These are phyloP conservation scores for Zosterops japonicus DNA, from an alignment of 2,113 vertebrate genomes.

Conservation along the genomic window DNA sequence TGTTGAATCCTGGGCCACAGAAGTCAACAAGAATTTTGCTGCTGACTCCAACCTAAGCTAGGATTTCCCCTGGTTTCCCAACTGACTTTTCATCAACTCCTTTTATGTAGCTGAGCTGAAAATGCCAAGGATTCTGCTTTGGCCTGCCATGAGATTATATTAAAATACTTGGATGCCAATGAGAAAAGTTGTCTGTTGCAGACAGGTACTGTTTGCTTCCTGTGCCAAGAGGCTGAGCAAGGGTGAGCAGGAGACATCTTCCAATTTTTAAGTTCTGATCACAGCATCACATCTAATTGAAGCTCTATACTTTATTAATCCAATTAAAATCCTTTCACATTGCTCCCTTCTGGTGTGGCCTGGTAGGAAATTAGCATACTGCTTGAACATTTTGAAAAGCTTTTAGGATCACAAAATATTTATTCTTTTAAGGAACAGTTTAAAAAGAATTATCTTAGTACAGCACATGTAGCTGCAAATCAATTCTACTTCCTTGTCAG, in stretches of 20 bases:
- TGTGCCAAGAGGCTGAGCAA: conserved; percentile 13
- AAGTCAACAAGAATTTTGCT: not conserved
- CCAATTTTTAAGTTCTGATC: conserved; percentile 49
- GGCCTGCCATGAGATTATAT: not conserved
- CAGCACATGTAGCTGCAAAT: conserved; percentile 66
- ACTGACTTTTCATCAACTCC: not conserved
- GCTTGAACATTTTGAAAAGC: not conserved
- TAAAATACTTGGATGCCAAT: not conserved
- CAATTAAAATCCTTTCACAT: not conserved
- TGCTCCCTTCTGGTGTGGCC: not conserved
- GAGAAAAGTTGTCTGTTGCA: not conserved
- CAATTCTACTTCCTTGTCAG: conserved; percentile 27
- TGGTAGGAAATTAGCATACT: not conserved
- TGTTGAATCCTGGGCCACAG: not conserved
- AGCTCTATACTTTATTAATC: conserved; percentile 3
- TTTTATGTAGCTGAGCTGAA: not conserved
- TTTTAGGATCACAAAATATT: not conserved
- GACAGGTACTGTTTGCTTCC: conserved; percentile 11
- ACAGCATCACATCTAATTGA: not conserved
- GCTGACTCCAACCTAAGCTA: not conserved
- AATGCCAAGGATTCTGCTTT: not conserved
- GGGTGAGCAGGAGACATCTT: conserved; percentile 7
- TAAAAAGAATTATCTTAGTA: not conserved
- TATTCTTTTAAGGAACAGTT: not conserved
- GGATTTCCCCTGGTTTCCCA: not conserved